phyloP scores from a whole-genome alignment of 2,888 invertebrate genomes.

The Volucella bombylans region DNA sequence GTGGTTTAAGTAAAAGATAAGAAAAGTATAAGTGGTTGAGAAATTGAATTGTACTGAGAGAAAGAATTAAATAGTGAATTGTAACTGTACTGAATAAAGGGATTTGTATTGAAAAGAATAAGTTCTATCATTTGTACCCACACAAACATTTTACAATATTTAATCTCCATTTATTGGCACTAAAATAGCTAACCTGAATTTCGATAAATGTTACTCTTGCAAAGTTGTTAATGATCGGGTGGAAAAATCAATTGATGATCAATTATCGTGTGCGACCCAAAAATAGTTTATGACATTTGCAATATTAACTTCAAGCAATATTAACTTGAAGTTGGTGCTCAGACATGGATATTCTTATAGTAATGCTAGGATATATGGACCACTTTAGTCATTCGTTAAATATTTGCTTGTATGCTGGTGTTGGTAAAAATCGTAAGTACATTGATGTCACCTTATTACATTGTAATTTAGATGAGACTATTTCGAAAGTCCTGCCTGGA shows the following conservation, averaged over 20 bases:
- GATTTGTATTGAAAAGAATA: too few relatives aligned
- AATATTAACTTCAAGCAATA: slow-evolving; percentile 22
- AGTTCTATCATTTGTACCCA: too few relatives aligned
- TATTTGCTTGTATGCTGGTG: neutral
- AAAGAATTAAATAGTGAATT: too few relatives aligned
- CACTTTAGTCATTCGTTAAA: too few relatives aligned
- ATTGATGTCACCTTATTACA: neutral
- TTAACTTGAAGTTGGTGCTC: neutral
- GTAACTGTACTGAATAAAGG: too few relatives aligned
- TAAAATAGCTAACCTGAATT: too few relatives aligned
- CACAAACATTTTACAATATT: too few relatives aligned
- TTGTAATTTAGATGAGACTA: neutral
- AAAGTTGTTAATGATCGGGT: slow-evolving; percentile 16
- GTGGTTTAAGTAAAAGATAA: too few relatives aligned
- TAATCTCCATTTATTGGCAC: neutral
- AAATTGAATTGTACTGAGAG: too few relatives aligned
- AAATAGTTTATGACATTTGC: slow-evolving; percentile 30
- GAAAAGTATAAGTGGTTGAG: too few relatives aligned
- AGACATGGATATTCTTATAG: slow-evolving; percentile 9
- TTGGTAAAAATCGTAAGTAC: neutral
- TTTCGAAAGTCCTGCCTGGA: neutral
- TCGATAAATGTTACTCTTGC: neutral
- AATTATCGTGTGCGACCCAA: neutral
- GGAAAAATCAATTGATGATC: neutral
- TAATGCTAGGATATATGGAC: slow-evolving; percentile 10